These are phyloP conservation scores for Holotrichia oblita DNA, from an alignment of 1,140 invertebrate species.

Conservation along the genomic window DNA sequence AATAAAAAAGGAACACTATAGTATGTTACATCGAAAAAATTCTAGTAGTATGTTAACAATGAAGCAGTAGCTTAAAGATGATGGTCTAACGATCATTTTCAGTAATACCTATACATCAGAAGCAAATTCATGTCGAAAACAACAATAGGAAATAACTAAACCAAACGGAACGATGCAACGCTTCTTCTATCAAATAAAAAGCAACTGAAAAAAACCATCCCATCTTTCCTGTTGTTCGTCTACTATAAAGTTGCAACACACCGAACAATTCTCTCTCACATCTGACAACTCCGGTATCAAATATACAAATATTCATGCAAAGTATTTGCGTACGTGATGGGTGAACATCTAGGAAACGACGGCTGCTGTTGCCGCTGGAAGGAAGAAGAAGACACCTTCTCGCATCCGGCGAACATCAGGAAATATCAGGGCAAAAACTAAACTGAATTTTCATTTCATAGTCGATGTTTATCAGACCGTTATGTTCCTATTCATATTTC, in stretches of 20 bases:
- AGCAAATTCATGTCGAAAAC: no score
- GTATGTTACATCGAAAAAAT: no score
- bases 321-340: slow-evolving; percentile 1
- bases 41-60: no score
- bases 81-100: no score
- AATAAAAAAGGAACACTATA: no score
- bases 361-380: not conserved
- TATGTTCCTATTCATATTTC: slow-evolving; percentile 42
- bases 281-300: not conserved
- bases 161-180: no score
- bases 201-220: not conserved
- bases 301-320: slow-evolving; percentile 13
- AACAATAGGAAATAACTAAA: no score
- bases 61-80: no score
- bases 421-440: slow-evolving; percentile 36
- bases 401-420: slow-evolving; percentile 5
- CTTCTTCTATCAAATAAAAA: no score
- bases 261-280: not conserved
- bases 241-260: not conserved
- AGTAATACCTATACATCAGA: no score
- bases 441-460: slow-evolving; percentile 40
- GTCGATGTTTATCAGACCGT: slow-evolving; percentile 38
- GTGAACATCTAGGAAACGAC: slow-evolving; percentile 1
- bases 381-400: not conserved
- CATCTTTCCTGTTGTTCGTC: not conserved